Base-by-base conservation (phyloP, 2,888 invertebrate species). In the Lymantria monacha region DNA sequence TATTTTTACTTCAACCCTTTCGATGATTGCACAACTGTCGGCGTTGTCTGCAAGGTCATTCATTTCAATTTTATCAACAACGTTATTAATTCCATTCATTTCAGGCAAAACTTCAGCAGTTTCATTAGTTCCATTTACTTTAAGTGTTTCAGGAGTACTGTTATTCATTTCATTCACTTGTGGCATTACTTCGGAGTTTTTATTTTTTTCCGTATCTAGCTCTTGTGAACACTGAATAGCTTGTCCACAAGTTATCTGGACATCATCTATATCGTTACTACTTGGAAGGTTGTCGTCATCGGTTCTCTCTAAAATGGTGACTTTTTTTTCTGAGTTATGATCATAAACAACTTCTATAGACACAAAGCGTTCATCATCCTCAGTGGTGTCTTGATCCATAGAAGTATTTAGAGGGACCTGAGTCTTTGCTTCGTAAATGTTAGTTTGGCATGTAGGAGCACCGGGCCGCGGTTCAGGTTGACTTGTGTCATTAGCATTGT, bases 181-280 rank as follows among this genome's bases (percentile, higher is more conserved):
- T 7, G 69, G 57, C 13, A 64, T 59, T 53, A 69, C 66, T 46
- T 54, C 51, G 7, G 44, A 7, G 8, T 1, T 13, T 54, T 58
- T 58, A 43, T 50, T 44, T 0, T 15, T 62, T 11, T 62, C 63
- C 30, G 51, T 13, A 10, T 72, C 63, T 13, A 59, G 56, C 7
- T 86, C 83, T 70, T 79, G 85, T 3, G 87, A 84, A 46, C 48
- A 67, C 44, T 69, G 72, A 0, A 77, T 42, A 1, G 63, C 51
- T 74, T 91, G 91, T 3, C 87, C 89, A 50, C 88, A 88, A 58
- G 85, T 86, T 44, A 90, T 88, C 57, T 84, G 83, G 3, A 88
- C 63, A 57, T 91, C 91, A 57, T 90, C 89, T 0, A 85, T 85
- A 9, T 88, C 89, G 55, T 81, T 87, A 0, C 83, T 81, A 50